Percentiles rank a stretch among this genome's conserved stretches.
phyloP scores from a whole-genome alignment of 2,888 invertebrate species.

The Macrosoma leucophasiata region DNA sequence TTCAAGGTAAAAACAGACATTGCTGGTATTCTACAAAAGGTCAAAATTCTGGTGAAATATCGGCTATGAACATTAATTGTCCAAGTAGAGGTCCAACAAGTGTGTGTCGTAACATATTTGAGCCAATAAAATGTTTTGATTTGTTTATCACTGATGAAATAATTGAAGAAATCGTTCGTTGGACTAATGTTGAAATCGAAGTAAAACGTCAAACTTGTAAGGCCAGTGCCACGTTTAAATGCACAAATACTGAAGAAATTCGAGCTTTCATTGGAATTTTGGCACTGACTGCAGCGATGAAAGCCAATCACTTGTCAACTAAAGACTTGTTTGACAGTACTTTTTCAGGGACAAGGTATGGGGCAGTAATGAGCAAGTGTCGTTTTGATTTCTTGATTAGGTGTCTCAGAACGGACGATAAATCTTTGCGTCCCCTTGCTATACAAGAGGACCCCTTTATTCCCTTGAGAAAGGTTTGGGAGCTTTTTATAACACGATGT shows the following conservation, averaged over 20 bases:
- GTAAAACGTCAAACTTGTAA: slow-evolving; percentile 8
- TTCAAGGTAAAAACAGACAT: slow-evolving; percentile 2
- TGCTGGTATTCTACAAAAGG: slow-evolving; percentile 1
- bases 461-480: slow-evolving; percentile 31
- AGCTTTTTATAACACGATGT: slow-evolving; percentile 25
- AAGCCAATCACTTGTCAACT: slow-evolving; percentile 19
- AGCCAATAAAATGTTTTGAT: slow-evolving; percentile 11
- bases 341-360: slow-evolving; percentile 20
- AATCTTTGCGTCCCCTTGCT: background rate
- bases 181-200: slow-evolving; percentile 14
- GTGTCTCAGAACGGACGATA: slow-evolving; percentile 18
- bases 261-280: slow-evolving; percentile 11
- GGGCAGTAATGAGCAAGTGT: slow-evolving; percentile 19
- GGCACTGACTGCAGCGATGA: slow-evolving; percentile 12
- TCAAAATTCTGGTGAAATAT: slow-evolving; percentile 2
- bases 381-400: slow-evolving; percentile 21
- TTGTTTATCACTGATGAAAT: slow-evolving; percentile 20
- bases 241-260: slow-evolving; percentile 10
- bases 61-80: slow-evolving; percentile 2
- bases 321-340: slow-evolving; percentile 18
- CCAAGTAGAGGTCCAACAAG: slow-evolving; percentile 5
- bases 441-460: slow-evolving; percentile 26
- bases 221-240: slow-evolving; percentile 4
- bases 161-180: slow-evolving; percentile 12
- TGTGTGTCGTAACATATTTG: slow-evolving; percentile 7